phyloP scores from a whole-genome alignment of 2,888 invertebrate genomes.

The Stenodera caucasica region DNA sequence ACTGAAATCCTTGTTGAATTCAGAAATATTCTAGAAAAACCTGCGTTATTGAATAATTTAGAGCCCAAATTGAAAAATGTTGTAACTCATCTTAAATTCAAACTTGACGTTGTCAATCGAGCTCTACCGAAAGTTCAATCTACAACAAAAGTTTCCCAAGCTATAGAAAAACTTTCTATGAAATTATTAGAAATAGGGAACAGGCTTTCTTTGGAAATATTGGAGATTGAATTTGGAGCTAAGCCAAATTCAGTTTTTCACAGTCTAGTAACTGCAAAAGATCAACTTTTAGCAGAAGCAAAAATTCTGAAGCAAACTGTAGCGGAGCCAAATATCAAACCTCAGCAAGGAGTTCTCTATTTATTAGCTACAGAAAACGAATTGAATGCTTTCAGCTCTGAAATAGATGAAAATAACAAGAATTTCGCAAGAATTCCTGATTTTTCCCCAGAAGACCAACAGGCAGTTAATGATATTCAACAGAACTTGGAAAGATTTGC shows the following conservation, averaged over 20 bases:
- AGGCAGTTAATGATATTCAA: not conserved
- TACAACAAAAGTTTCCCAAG: not conserved
- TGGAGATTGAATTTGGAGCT: not conserved
- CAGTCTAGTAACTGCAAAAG: not conserved
- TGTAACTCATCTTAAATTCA: not conserved
- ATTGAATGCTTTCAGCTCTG: not conserved
- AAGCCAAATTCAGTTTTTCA: not conserved
- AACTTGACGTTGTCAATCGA: not conserved
- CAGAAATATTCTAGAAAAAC: not conserved
- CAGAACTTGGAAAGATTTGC: not conserved
- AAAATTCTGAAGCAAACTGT: not conserved
- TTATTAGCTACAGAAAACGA: slow-evolving; percentile 23
- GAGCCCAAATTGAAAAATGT: not conserved
- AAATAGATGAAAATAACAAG: not conserved
- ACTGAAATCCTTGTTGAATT: not conserved
- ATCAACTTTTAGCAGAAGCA: slow-evolving; percentile 8
- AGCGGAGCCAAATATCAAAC: not conserved
- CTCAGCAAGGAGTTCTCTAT: slow-evolving; percentile 27
- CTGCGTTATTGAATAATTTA: not conserved
- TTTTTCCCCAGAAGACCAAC: not conserved
- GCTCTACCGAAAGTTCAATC: not conserved
- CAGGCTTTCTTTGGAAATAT: not conserved
- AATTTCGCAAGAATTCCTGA: not conserved
- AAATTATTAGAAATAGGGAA: slow-evolving; percentile 16
- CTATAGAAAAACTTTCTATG: not conserved